These are phyloP conservation scores for Rhingia campestris DNA, from an alignment of 2,888 invertebrate genomes.

Conservation along the genomic window DNA sequence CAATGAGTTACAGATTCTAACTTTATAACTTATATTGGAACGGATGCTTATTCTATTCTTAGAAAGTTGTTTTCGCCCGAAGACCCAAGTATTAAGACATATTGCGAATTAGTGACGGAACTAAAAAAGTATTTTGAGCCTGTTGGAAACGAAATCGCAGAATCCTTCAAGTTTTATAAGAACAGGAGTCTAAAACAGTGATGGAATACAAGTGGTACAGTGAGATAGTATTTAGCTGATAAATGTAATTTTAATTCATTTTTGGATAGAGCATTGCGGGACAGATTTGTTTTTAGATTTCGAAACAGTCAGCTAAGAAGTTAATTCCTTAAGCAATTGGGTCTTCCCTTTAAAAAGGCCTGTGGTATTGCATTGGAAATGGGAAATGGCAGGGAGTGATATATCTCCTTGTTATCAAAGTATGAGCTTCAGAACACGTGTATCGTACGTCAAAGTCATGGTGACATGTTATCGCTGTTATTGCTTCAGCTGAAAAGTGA, in stretches of 20 bases:
- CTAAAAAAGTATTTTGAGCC: conserved; percentile 1
- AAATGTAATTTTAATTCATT: conserved; percentile 22
- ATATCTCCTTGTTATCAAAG: too few species aligned
- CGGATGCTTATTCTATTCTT: conserved; percentile 21
- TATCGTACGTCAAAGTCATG: background rate
- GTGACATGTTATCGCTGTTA: background rate
- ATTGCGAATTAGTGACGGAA: background rate
- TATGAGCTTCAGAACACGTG: conserved; percentile 24
- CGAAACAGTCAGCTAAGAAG: conserved; percentile 23
- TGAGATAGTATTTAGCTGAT: conserved; percentile 46
- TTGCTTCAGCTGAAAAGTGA: too few species aligned
- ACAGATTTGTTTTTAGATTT: conserved; percentile 13
- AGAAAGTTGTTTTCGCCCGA: conserved; percentile 4
- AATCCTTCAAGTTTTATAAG: conserved; percentile 34
- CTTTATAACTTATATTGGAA: conserved; percentile 15
- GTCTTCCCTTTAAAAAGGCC: conserved; percentile 32
- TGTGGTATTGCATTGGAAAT: conserved; percentile 43
- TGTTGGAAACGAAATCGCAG: background rate
- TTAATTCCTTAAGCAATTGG: conserved; percentile 45
- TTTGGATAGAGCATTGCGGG: conserved; percentile 22
- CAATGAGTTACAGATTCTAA: too few species aligned
- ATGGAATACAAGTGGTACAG: conserved; percentile 47
- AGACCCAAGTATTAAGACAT: background rate
- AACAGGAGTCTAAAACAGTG: conserved; percentile 42
- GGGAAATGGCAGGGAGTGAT: conserved; percentile 30